These are phyloP conservation scores for Drosophila baimaii DNA, from an alignment of 1,140 invertebrate genomes.

Conservation along the genomic window DNA sequence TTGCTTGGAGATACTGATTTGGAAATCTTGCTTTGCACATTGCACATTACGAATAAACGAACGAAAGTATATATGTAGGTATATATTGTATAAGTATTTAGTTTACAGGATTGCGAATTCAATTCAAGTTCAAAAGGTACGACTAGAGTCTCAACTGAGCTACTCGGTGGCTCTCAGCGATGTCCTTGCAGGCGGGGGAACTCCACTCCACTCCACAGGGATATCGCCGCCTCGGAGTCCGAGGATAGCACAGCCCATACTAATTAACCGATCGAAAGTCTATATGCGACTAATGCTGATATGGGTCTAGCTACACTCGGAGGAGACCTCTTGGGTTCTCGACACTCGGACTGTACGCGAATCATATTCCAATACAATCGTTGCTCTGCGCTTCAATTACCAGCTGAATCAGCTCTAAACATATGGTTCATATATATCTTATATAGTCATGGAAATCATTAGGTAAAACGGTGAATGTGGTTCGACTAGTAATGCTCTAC, in stretches of 20 bases:
- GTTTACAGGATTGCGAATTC: slow-evolving; percentile 27
- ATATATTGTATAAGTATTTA: slow-evolving; percentile 10
- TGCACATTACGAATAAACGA: slow-evolving; percentile 47
- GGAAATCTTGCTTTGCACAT: slow-evolving; percentile 39
- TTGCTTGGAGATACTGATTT: slow-evolving; percentile 28
- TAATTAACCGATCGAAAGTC: slow-evolving; percentile 18
- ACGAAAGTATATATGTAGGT: slow-evolving; percentile 13
- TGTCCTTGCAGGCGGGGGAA: neutral
- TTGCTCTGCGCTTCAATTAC: slow-evolving; percentile 53
- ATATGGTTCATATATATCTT: slow-evolving; percentile 9
- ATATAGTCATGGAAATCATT: slow-evolving; percentile 46
- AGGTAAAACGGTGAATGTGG: slow-evolving; percentile 43
- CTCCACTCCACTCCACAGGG: no score
- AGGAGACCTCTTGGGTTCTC: no score
- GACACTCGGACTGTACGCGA: slow-evolving; percentile 34
- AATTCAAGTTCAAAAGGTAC: slow-evolving; percentile 10
- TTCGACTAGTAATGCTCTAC: slow-evolving; percentile 48
- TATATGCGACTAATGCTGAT: slow-evolving; percentile 18
- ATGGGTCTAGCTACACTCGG: slow-evolving; percentile 22
- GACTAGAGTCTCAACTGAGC: slow-evolving; percentile 13
- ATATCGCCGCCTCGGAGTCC: neutral
- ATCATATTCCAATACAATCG: slow-evolving; percentile 78
- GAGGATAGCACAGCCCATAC: no score
- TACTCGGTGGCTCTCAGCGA: slow-evolving; percentile 1
- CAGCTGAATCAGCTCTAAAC: slow-evolving; percentile 28